Base-by-base conservation (phyloP, 53 echinoderm and acorn worm species). In the Mesocentrotus franciscanus region DNA sequence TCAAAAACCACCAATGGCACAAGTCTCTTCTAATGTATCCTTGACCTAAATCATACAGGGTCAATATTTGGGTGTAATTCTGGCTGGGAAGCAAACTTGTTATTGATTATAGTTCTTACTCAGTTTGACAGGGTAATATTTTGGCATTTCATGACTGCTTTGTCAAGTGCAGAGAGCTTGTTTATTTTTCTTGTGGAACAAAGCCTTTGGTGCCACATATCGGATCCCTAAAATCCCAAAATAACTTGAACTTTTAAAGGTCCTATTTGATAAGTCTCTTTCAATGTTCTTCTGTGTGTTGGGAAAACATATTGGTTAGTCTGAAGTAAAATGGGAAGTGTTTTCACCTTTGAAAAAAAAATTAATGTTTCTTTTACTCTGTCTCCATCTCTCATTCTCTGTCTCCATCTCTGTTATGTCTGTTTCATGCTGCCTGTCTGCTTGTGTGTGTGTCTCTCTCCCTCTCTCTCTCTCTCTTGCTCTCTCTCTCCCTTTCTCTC, bases 51-150 rank as follows among this genome's bases (percentile, higher is more conserved):
- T 79, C 79, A 79, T 79, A 39, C 4, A 17, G 34, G 79, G 79
- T 39, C 79, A 36, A 79, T 39, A 79, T 79, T 36, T 15, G 79
- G 79, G 79, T 79, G 79, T 39, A 79, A 79, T 79, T 16, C 79
- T 39, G 36, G 79, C 79, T 36, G 79, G 18, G 79, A 36, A 17
- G 36, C 79, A 79, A 79, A 79, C 39, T 35, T 79, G 36, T 79
- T 79, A 39, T 79, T 79, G 79, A 79, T 79, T 79, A 79, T 4
- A 79, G 36, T 79, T 79, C 79, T 20, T 79, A 79, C 79, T 79
- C 39, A 6, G 79, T 79, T 1, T 79, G 79, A 79, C 79, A 79
- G 79, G 39, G 39, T 36, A 79, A 79, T 79, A 18, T 79, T 79
- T 79, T 39, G 39, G 11, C 14, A 3, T 36, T 79, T 29, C 75